Percentiles rank a stretch among this genome's conserved stretches.
Evolutionary conservation across 2,113 vertebrate genomes (phyloP).

Genomic region (Oryzias celebensis): DNA sequence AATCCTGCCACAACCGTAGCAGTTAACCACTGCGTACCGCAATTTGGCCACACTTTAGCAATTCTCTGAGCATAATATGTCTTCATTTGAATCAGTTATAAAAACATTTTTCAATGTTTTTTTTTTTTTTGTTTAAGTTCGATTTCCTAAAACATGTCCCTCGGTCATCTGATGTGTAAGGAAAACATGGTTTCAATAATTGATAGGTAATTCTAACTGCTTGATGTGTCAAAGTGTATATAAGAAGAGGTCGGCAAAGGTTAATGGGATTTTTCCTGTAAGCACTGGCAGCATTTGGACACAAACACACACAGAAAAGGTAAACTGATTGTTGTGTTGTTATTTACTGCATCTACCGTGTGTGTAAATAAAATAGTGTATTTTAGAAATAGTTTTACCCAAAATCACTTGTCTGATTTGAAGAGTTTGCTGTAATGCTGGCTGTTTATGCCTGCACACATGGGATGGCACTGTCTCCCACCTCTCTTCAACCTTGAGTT

Average conservation of each 20-base stretch:
- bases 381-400: slow-evolving; percentile 1
- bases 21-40: slow-evolving; percentile 22
- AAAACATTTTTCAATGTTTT: neutral
- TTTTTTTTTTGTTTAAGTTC: neutral
- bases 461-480: slow-evolving; percentile 59
- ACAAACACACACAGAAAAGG: neutral
- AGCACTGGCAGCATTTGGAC: slow-evolving; percentile 3
- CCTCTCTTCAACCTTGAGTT: slow-evolving; percentile 74
- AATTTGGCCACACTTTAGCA: neutral
- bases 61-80: neutral
- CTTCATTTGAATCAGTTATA: neutral
- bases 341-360: neutral
- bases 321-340: neutral
- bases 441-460: slow-evolving; percentile 15
- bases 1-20: slow-evolving; percentile 20
- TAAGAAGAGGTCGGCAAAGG: slow-evolving; percentile 34
- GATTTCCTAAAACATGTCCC: neutral
- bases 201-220: slow-evolving; percentile 39
- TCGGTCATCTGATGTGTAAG: neutral
- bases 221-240: slow-evolving; percentile 54
- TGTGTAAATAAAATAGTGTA: slow-evolving; percentile 3
- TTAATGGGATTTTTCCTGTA: slow-evolving; percentile 46
- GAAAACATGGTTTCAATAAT: slow-evolving; percentile 38
- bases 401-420: slow-evolving; percentile 10
- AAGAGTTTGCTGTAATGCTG: neutral